Evolutionary conservation across 2,888 invertebrate species (phyloP).

Genomic region (Chalcis sispes): DNA sequence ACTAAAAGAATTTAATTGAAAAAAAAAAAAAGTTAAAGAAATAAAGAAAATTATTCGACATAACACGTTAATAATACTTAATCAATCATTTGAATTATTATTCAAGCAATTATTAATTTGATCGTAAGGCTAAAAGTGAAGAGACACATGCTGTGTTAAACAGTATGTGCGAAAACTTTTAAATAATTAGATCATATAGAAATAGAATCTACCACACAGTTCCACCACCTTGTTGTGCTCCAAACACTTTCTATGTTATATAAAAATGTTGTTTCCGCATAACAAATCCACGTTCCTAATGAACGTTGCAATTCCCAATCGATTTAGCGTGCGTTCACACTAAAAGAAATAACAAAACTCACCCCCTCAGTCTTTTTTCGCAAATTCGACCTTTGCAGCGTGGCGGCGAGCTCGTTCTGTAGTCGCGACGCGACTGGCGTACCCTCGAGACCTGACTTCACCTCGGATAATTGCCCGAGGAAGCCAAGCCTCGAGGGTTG

Average conservation of each 20-base stretch:
- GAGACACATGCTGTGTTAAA: too few species aligned
- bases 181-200: too few species aligned
- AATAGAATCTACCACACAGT: too few species aligned
- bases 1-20: constrained; percentile 32
- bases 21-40: constrained; percentile 6
- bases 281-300: too few species aligned
- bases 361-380: constrained; percentile 82
- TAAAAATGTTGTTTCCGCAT: too few species aligned
- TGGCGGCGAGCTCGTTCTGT: constrained; percentile 85
- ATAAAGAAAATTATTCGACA: constrained; percentile 20
- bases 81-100: too few species aligned
- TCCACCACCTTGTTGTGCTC: too few species aligned
- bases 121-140: too few species aligned
- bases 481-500: constrained; percentile 86
- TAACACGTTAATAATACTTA: too few species aligned
- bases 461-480: constrained; percentile 46
- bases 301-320: background rate
- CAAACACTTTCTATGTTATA: too few species aligned
- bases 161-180: too few species aligned
- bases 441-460: constrained; percentile 57
- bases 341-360: constrained; percentile 44
- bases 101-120: too few species aligned
- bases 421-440: constrained; percentile 82
- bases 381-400: constrained; percentile 86
- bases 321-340: constrained; percentile 15